These are phyloP conservation scores for Lindbergichthys nudifrons DNA, from an alignment of 2,797 vertebrate species.

Conservation along the genomic window DNA sequence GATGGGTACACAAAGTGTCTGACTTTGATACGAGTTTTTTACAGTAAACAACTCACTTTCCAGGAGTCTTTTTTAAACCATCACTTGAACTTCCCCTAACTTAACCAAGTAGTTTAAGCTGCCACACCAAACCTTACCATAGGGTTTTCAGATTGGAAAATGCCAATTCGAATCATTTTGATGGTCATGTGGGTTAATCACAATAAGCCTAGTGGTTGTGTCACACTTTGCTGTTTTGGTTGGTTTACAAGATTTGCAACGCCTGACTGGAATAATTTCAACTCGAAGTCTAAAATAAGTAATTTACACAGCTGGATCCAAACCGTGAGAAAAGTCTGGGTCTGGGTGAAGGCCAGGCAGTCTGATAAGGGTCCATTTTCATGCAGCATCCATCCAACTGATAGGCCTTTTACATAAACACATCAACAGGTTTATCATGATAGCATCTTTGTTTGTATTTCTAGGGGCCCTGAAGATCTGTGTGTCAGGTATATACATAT, in stretches of 20 bases:
- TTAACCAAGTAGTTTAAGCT: not conserved
- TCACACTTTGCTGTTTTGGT: not conserved
- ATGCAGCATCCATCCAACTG: not conserved
- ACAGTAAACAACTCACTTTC: conserved; percentile 12
- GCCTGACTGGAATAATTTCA: conserved; percentile 3
- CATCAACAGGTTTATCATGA: conserved; percentile 3
- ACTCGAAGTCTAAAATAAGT: conserved; percentile 17
- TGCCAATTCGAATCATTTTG: not conserved
- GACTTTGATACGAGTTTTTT: conserved; percentile 15
- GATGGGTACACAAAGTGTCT: conserved; percentile 3
- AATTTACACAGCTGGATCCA: conserved; percentile 27
- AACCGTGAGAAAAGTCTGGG: not conserved
- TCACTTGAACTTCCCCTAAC: conserved; percentile 13
- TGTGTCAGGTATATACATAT: not conserved
- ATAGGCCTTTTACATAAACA: conserved; percentile 18
- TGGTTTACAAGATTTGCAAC: not conserved
- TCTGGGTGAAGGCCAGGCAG: not conserved
- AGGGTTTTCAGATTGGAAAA: conserved; percentile 9
- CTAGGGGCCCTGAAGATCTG: not conserved
- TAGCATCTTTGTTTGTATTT: conserved; percentile 19
- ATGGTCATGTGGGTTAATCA: not conserved
- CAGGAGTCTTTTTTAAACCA: conserved; percentile 19
- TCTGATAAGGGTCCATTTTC: conserved; percentile 17
- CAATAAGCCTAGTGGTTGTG: not conserved
- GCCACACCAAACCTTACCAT: conserved; percentile 32